These are phyloP conservation scores for Tribolium freemani DNA, from an alignment of 2,888 invertebrate species.

Conservation along the genomic window DNA sequence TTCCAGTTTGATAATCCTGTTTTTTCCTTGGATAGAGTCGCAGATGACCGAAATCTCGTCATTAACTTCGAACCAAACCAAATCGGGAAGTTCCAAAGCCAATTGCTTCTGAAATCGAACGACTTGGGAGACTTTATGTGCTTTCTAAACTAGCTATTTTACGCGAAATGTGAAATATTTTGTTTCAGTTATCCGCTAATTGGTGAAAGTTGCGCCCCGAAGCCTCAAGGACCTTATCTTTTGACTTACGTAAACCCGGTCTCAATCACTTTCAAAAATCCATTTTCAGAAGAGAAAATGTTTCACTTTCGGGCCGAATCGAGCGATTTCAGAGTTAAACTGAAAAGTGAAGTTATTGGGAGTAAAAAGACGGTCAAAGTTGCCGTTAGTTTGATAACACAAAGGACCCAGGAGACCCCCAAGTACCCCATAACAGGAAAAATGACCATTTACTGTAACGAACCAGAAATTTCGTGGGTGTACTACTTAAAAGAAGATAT, in stretches of 20 bases:
- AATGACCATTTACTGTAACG: slow-evolving; percentile 18
- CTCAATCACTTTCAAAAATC: slow-evolving; percentile 31
- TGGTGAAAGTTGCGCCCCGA: slow-evolving; percentile 32
- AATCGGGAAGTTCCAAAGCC: slow-evolving; percentile 18
- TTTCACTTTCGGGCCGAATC: slow-evolving; percentile 16
- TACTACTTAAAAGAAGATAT: slow-evolving; percentile 34
- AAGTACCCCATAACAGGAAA: slow-evolving; percentile 30
- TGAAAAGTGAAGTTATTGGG: not conserved
- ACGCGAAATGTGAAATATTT: not conserved
- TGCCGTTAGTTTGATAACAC: not conserved
- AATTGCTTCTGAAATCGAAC: slow-evolving; percentile 18
- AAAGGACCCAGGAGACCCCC: not conserved
- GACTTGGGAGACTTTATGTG: slow-evolving; percentile 33
- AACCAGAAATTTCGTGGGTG: slow-evolving; percentile 14
- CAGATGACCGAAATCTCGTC: not conserved
- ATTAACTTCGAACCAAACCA: slow-evolving; percentile 30
- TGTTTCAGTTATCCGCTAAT: slow-evolving; percentile 39
- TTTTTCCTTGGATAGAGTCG: slow-evolving; percentile 10
- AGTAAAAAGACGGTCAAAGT: slow-evolving; percentile 17
- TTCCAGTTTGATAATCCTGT: slow-evolving; percentile 21
- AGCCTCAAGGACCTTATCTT: slow-evolving; percentile 36
- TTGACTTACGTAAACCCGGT: not conserved
- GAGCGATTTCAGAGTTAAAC: slow-evolving; percentile 20
- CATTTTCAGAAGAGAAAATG: slow-evolving; percentile 22
- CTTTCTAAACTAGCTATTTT: not conserved